Percentiles rank a stretch among this genome's conserved stretches.
Conservation (phyloP, 2,797 vertebrate species). For the Euthynnus affinis region DNA sequence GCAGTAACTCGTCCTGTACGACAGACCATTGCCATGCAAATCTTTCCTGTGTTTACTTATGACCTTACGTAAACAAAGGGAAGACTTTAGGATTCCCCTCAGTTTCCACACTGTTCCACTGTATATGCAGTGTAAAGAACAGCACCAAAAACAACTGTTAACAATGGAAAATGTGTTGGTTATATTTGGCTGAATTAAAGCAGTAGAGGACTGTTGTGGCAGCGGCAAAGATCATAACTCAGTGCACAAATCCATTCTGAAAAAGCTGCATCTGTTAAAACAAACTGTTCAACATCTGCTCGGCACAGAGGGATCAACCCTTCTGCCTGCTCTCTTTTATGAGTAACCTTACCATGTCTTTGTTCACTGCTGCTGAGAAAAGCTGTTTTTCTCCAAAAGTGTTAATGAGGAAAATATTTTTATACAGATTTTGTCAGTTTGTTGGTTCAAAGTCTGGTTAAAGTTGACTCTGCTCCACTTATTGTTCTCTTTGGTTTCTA, state of each 20-base stretch:
- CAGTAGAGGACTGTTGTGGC: neutral
- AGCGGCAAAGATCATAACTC: neutral
- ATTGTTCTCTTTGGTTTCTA: no score
- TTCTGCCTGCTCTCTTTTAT: neutral
- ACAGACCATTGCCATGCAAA: no score
- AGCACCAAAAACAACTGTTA: neutral
- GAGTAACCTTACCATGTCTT: neutral
- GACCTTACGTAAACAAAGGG: neutral
- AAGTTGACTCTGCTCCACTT: no score
- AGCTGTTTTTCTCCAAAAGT: neutral
- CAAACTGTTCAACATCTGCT: slow-evolving; percentile 20
- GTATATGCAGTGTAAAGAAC: neutral
- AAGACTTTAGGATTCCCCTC: neutral
- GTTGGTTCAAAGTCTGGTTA: neutral
- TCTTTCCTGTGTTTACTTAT: neutral
- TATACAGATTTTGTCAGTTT: neutral
- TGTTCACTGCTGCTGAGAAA: neutral
- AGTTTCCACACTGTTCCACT: neutral
- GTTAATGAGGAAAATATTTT: neutral
- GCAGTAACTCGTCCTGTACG: no score
- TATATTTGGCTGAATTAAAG: slow-evolving; percentile 5
- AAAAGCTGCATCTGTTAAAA: slow-evolving; percentile 26
- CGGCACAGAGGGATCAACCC: slow-evolving; percentile 1
- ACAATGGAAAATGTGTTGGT: neutral
- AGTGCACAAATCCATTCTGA: neutral